Base-by-base conservation (phyloP, 2,797 vertebrate genomes). In the Todus mexicanus region DNA sequence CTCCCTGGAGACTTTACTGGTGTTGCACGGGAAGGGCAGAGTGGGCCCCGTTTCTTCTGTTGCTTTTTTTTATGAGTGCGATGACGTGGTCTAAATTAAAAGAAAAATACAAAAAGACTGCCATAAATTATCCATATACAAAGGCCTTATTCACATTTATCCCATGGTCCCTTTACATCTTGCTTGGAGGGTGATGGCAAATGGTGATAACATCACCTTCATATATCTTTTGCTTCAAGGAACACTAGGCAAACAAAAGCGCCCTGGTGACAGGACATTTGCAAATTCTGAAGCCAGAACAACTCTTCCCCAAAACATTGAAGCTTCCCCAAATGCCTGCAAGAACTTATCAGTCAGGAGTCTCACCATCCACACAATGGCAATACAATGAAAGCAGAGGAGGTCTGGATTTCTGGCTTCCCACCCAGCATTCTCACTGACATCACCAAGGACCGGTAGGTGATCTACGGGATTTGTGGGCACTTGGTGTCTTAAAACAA, bases 21-120 rank as follows among this genome's bases (percentile, higher is more conserved):
- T 95, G 95, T 92, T 95, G 95, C 92, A 94, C 93, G 93, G 84
- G 92, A 89, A 94, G 94, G 94, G 92, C 92, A 94, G 94, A 77
- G 93, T 84, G 92, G 92, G 94, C 93, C 95, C 92, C 94, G 93
- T 96, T 96, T 94, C 95, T 96, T 96, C 95, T 96, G 96, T 95
- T 96, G 95, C 93, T 96, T 96, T 96, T 96, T 96, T 96, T 96
- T 95, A 96, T 95, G 95, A 95, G 96, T 95, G 92, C 95, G 95
- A 96, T 95, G 95, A 93, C 94, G 90, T 94, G 90, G 92, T 95
- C 95, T 95, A 95, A 94, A 93, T 96, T 94, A 92, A 93, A 92
- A 96, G 92, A 96, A 95, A 95, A 88, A 95, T 96, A 95, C 87
- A 96, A 89, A 94, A 93, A 96, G 59, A 95, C 94, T 92, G 90